phyloP scores from a whole-genome alignment of 2,113 vertebrate species.

The Pampusana beccarii region DNA sequence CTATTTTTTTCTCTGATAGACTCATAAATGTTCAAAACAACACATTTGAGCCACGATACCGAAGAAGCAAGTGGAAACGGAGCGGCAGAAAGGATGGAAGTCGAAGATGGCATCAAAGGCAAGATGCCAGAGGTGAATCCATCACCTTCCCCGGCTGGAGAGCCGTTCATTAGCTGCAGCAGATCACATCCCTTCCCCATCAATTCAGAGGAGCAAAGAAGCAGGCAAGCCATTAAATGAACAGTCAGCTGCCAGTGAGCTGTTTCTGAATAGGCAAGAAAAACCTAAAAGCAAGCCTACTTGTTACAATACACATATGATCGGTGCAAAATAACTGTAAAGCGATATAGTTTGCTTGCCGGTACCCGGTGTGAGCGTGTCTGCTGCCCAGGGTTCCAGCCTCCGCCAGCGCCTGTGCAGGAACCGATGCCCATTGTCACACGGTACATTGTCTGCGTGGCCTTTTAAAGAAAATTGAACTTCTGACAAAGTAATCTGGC shows the following conservation, averaged over 20 bases:
- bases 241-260: conserved; percentile 69
- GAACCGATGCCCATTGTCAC: not conserved
- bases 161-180: not conserved
- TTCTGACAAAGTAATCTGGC: not conserved
- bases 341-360: too few species aligned
- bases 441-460: fast-evolving
- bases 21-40: not conserved
- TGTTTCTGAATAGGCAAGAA: conserved; percentile 78
- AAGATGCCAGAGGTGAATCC: not conserved
- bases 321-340: fast-evolving
- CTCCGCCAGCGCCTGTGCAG: fast-evolving
- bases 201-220: not conserved
- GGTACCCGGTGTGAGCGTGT: not conserved
- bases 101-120: not conserved
- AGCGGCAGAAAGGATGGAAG: not conserved
- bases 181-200: not conserved
- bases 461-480: not conserved
- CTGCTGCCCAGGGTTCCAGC: not conserved
- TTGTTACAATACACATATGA: fast-evolving
- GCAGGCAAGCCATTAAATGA: conserved; percentile 46
- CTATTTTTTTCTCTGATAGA: not conserved
- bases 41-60: not conserved
- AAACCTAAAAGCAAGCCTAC: not conserved
- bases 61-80: not conserved
- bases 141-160: not conserved